phyloP scores from a whole-genome alignment of 2,888 invertebrate genomes.

The Hylaea fasciaria region DNA sequence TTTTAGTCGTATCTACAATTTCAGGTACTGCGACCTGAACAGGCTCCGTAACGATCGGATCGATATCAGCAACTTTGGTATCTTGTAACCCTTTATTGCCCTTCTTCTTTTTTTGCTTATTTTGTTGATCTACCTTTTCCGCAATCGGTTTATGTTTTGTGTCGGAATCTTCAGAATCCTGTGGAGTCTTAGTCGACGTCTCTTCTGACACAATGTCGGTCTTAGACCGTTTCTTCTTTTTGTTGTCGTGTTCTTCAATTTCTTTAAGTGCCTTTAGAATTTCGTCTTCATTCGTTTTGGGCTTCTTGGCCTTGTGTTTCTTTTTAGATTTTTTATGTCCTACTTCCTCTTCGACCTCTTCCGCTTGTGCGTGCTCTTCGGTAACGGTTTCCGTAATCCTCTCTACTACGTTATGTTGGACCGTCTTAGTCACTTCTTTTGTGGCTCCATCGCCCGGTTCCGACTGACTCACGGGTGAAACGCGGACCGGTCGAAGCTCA shows the following conservation, averaged over 20 bases:
- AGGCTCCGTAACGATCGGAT: background rate
- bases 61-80: background rate
- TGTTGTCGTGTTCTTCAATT: slow-evolving; percentile 71
- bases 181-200: slow-evolving; percentile 5
- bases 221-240: slow-evolving; percentile 63
- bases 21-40: slow-evolving; percentile 32
- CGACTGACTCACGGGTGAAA: background rate
- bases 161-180: slow-evolving; percentile 25
- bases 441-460: background rate
- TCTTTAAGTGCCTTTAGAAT: slow-evolving; percentile 78
- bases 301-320: slow-evolving; percentile 71
- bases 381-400: slow-evolving; percentile 52
- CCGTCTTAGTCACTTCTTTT: background rate
- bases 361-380: slow-evolving; percentile 44
- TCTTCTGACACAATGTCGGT: slow-evolving; percentile 22
- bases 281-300: slow-evolving; percentile 69
- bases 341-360: slow-evolving; percentile 45
- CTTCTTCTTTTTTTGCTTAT: slow-evolving; percentile 59
- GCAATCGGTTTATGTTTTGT: slow-evolving; percentile 21
- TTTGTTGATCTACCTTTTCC: slow-evolving; percentile 42
- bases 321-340: slow-evolving; percentile 69
- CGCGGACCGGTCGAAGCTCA: slow-evolving; percentile 19
- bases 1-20: slow-evolving; percentile 27
- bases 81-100: slow-evolving; percentile 43
- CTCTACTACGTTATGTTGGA: slow-evolving; percentile 49